Conservation (phyloP, 2,113 vertebrate species). For the Oostethus manadensis region DNA sequence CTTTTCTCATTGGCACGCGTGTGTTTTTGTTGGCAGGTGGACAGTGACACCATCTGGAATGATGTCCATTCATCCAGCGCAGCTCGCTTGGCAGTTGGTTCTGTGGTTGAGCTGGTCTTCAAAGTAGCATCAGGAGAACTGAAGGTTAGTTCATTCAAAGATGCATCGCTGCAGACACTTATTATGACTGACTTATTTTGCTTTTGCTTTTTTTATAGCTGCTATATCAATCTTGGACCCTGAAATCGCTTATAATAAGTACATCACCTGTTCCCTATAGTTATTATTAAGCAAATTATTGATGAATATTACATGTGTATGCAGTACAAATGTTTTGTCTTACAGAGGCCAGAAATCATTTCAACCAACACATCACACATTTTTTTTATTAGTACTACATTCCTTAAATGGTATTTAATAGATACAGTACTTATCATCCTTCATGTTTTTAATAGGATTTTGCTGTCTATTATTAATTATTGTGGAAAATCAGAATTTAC, state of each 20-base stretch:
- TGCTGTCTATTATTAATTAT: too few species aligned
- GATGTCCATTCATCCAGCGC: constrained; percentile 93
- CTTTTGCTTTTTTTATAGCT: background rate
- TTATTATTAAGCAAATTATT: too few species aligned
- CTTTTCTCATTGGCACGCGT: background rate
- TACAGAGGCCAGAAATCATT: too few species aligned
- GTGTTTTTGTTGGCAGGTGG: constrained; percentile 77
- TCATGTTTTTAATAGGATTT: too few species aligned
- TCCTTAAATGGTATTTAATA: too few species aligned
- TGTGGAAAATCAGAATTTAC: too few species aligned
- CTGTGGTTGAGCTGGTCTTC: constrained; percentile 93
- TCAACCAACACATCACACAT: too few species aligned
- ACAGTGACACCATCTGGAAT: constrained; percentile 98
- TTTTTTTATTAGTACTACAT: too few species aligned
- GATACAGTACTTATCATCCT: too few species aligned
- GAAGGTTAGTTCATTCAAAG: constrained; percentile 72
- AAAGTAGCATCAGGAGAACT: constrained; percentile 91
- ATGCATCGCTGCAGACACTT: background rate
- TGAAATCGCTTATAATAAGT: background rate
- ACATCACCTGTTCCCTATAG: background rate
- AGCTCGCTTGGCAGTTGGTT: constrained; percentile 91
- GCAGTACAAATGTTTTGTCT: too few species aligned
- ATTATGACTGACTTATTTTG: background rate
- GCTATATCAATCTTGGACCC: background rate
- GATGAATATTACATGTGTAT: too few species aligned